Base-by-base conservation (phyloP, 1,140 invertebrate genomes). In the Formica selysi region DNA sequence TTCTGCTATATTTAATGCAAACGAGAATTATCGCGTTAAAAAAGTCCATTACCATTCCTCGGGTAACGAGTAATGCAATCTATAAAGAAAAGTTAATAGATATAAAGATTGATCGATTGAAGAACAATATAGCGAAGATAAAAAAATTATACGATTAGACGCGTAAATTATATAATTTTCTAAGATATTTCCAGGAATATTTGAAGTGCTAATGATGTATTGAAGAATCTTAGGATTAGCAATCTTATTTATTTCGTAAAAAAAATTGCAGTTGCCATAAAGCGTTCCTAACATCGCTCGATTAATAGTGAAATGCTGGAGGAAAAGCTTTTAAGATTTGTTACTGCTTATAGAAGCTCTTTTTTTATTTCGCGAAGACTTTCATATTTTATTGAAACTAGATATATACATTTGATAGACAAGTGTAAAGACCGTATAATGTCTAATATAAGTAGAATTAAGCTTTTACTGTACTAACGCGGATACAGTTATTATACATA, bases 231-330 rank as follows among this genome's bases (percentile, higher is more conserved):
- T 59, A 71, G 16, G 1, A 29, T 29, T 41, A 64, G 0, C 38
- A 26, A 22, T 61, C 61, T 74, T 59, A 38, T 73, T 73, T 81
- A 81, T 61, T 81, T 73, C 44, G 38, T 32, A 48, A 54, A 68
- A 76, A 19, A 11, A n/a, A n/a, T n/a, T 26, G 29, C 29, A 22
- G 6, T n/a, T 80, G 62, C 13, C 76, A 48, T 51, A 70, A 54
- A 80, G 44, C 16, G 5, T 32, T 41, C 16, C 13, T 80, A 10
- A 38, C 8, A 5, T 16, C 1, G 8, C 11, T 32, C 13, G 11
- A 62, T 29, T 61, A 8, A 4, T 51, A 62, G 13, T 2, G 26
- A 62, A 59, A 62, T 6, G 62, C 6, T 8, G 29, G 16, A 32
- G 19, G 29, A 41, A 29, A 5, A 38, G 19, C 29, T 5, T 22